A percentile compares a stretch with the other conserved stretches of the same genome.
Conservation (phyloP, 2,888 invertebrate species). For the Laothoe populi region DNA sequence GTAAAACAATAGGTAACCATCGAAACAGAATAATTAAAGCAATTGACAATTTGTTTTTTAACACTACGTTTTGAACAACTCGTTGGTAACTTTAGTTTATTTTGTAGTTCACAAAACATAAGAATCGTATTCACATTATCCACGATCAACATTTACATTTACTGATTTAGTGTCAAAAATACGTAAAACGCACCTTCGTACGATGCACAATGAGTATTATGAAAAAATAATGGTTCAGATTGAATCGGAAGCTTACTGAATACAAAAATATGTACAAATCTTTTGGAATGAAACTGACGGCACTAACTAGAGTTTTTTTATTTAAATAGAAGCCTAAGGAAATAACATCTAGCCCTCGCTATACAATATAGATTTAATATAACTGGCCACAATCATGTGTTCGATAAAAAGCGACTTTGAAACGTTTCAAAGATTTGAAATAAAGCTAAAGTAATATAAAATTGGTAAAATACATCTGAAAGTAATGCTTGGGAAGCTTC, state of each 20-base stretch:
- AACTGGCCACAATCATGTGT: slow-evolving; percentile 81
- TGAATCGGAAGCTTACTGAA: slow-evolving; percentile 10
- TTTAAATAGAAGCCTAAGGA: slow-evolving; percentile 51
- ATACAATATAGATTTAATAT: slow-evolving; percentile 69
- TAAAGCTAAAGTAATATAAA: slow-evolving; percentile 39
- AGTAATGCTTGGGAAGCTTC: slow-evolving; percentile 63
- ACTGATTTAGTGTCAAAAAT: slow-evolving; percentile 38
- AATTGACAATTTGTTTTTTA: slow-evolving; percentile 66
- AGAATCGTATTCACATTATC: slow-evolving; percentile 57
- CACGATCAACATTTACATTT: slow-evolving; percentile 35
- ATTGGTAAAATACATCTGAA: slow-evolving; percentile 37
- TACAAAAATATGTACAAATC: slow-evolving; percentile 2
- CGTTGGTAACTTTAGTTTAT: slow-evolving; percentile 80
- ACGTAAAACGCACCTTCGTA: slow-evolving; percentile 42
- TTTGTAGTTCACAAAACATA: slow-evolving; percentile 56
- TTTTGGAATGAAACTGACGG: slow-evolving; percentile 43
- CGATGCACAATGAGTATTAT: slow-evolving; percentile 62
- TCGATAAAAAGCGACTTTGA: slow-evolving; percentile 48
- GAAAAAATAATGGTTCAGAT: slow-evolving; percentile 38
- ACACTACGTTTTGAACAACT: slow-evolving; percentile 77
- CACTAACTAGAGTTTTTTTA: slow-evolving; percentile 31
- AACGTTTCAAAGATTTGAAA: slow-evolving; percentile 54
- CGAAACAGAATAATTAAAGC: slow-evolving; percentile 75
- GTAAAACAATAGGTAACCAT: slow-evolving; percentile 81
- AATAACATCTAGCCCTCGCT: slow-evolving; percentile 68